These are phyloP conservation scores for Neosalanx taihuensis DNA, from an alignment of 2,797 vertebrate genomes.

Conservation along the genomic window DNA sequence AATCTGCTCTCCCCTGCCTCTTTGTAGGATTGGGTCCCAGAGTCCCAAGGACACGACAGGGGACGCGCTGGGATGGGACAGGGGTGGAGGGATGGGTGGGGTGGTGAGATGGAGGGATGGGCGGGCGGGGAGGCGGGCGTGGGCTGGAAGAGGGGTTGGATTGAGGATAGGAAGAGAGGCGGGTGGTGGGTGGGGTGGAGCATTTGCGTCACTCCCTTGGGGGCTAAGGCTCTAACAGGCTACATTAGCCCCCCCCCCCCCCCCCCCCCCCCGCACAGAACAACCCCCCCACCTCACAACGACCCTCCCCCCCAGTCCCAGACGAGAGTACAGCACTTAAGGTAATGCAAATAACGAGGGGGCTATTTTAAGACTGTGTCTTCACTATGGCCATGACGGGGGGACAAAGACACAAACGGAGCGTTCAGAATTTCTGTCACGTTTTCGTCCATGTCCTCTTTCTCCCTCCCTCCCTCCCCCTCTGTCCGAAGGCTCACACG, in stretches of 20 bases:
- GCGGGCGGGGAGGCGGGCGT: background rate
- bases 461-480: constrained; percentile 27
- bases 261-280: constrained; percentile 32
- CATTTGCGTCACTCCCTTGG: constrained; percentile 54
- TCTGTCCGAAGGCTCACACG: constrained; percentile 30
- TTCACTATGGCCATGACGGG: constrained; percentile 52
- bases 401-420: constrained; percentile 69
- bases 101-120: background rate
- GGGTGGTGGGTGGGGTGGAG: constrained; percentile 43
- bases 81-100: constrained; percentile 10
- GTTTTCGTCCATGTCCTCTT: constrained; percentile 55
- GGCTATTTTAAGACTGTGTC: constrained; percentile 73
- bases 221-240: constrained; percentile 35
- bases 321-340: constrained; percentile 68
- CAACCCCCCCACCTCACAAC: background rate
- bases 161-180: background rate
- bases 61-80: constrained; percentile 47
- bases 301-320: constrained; percentile 26
- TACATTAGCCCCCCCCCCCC: constrained; percentile 21
- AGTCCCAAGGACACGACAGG: constrained; percentile 70
- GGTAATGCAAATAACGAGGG: constrained; percentile 68
- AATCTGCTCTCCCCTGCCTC: constrained; percentile 28
- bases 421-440: constrained; percentile 71
- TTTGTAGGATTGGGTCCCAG: constrained; percentile 71
- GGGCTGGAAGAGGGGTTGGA: constrained; percentile 15